These are phyloP conservation scores for Columba guinea DNA, from an alignment of 2,797 vertebrate genomes.

Conservation along the genomic window DNA sequence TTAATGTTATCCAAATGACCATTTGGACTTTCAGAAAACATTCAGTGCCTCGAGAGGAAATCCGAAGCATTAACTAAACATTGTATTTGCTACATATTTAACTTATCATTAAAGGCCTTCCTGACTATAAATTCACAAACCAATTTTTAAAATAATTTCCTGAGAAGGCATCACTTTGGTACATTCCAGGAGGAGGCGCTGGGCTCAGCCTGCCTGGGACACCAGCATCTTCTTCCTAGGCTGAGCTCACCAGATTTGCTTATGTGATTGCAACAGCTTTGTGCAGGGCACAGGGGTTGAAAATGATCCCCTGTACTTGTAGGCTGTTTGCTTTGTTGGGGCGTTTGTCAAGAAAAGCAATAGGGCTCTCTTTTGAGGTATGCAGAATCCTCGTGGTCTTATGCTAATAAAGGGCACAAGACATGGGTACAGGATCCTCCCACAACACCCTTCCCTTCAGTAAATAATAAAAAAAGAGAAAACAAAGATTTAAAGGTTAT, in stretches of 20 bases:
- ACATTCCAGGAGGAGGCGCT: not conserved
- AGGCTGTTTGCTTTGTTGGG: too few relatives aligned
- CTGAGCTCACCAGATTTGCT: not conserved
- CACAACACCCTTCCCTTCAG: not conserved
- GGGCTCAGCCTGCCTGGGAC: not conserved
- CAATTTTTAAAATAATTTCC: not conserved
- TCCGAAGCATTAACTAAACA: not conserved
- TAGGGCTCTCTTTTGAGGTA: not conserved
- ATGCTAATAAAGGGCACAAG: not conserved
- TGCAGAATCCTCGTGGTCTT: not conserved
- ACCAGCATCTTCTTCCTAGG: not conserved
- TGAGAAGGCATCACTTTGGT: not conserved
- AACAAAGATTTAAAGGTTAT: not conserved
- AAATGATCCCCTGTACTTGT: accelerated
- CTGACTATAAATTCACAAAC: not conserved
- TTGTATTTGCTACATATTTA: not conserved
- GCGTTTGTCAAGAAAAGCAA: not conserved
- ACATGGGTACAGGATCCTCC: not conserved
- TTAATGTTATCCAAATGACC: not conserved
- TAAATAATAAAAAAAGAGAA: not conserved
- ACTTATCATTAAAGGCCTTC: not conserved
- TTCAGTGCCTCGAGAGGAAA: not conserved
- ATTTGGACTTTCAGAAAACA: not conserved
- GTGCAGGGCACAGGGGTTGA: not conserved
- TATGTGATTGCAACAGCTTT: accelerated